These are phyloP conservation scores for Corvus hawaiiensis DNA, from an alignment of 2,113 vertebrate species.

Conservation along the genomic window DNA sequence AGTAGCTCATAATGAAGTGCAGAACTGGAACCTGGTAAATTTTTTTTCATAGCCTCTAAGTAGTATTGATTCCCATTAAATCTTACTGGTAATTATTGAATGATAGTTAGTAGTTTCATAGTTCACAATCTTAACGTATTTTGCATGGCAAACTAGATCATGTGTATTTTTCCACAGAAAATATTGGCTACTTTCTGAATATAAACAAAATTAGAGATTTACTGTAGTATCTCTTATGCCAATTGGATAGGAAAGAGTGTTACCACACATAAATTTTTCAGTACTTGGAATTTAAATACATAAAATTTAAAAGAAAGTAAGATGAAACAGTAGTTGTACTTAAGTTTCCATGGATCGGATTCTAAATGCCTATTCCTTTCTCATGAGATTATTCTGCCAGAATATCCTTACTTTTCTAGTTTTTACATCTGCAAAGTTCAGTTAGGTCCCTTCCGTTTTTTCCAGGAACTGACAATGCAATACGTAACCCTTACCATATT, in stretches of 20 bases:
- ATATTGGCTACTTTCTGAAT: neutral
- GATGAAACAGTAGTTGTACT: neutral
- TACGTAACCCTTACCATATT: fast-evolving
- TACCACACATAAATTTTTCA: neutral
- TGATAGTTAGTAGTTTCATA: neutral
- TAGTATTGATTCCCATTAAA: conserved; percentile 23
- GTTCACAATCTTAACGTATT: neutral
- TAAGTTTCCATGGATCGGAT: neutral
- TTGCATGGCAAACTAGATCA: neutral
- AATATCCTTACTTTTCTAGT: neutral
- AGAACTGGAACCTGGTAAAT: neutral
- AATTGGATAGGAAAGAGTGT: neutral
- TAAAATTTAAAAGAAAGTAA: neutral
- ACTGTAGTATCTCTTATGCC: neutral
- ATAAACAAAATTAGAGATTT: neutral
- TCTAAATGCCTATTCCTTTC: neutral
- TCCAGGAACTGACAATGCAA: neutral
- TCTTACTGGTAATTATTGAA: neutral
- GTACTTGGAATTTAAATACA: neutral
- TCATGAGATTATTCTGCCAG: neutral
- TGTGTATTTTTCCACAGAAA: neutral
- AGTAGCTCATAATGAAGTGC: neutral
- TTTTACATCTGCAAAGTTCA: neutral
- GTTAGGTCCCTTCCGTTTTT: neutral
- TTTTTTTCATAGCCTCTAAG: neutral